Conservation (phyloP, 35 echinoderm and acorn worm species). For the Heliocidaris tuberculata region DNA sequence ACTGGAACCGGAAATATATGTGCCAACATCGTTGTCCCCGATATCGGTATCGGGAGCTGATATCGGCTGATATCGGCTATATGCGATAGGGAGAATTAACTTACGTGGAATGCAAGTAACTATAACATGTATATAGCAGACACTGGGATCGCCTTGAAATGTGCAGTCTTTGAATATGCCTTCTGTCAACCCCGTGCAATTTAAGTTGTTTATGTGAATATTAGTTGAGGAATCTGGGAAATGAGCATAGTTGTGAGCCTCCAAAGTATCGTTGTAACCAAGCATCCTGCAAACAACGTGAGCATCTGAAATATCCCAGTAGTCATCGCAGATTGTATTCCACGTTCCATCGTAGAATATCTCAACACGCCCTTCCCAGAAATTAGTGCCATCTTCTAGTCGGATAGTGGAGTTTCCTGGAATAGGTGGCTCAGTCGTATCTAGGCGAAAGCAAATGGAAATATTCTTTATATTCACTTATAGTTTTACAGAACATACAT, state of each 20-base stretch:
- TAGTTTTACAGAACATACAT: no score
- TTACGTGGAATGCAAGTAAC: not conserved
- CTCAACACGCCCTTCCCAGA: conserved; percentile 54
- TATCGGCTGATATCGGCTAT: no score
- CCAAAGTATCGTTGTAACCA: conserved; percentile 1
- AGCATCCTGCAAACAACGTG: conserved; percentile 41
- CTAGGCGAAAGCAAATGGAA: not conserved
- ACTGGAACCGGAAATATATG: no score
- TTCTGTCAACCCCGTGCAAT: not conserved
- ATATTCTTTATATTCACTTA: no score
- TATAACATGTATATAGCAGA: not conserved
- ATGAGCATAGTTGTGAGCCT: not conserved
- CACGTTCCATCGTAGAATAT: conserved; percentile 45
- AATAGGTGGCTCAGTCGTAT: not conserved
- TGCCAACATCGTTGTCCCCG: no score
- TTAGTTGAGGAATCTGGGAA: not conserved
- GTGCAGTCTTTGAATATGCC: not conserved
- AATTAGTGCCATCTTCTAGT: conserved; percentile 29
- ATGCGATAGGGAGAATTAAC: no score
- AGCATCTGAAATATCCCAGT: conserved; percentile 44
- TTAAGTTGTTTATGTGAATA: not conserved
- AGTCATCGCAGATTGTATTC: conserved; percentile 50
- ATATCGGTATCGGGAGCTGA: no score
- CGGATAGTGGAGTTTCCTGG: not conserved
- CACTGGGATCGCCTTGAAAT: not conserved